These are phyloP conservation scores for Trididemnum nubilum DNA, from an alignment of 23 tunicate species.

Conservation along the genomic window DNA sequence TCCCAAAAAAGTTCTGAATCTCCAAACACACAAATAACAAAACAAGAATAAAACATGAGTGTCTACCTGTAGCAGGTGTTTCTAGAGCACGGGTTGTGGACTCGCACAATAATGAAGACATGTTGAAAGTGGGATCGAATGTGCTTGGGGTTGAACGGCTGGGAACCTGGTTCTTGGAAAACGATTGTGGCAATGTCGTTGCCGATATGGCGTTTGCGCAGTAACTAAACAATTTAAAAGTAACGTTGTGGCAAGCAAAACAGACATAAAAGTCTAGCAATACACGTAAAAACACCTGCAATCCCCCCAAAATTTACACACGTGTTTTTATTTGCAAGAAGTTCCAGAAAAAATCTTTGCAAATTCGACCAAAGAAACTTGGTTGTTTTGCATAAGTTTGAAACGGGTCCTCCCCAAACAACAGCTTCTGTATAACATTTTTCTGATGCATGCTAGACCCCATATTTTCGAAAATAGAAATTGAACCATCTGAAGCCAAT, in stretches of 20 bases:
- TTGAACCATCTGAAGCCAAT: too few relatives aligned
- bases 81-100: slow-evolving; percentile 55
- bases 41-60: too few relatives aligned
- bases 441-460: too few relatives aligned
- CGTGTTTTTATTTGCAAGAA: not conserved
- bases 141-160: slow-evolving; percentile 74
- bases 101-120: slow-evolving; percentile 84
- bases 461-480: too few relatives aligned
- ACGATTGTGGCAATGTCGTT: slow-evolving; percentile 92
- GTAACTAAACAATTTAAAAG: slow-evolving; percentile 44
- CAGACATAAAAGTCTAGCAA: not conserved
- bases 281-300: not conserved
- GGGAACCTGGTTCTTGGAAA: slow-evolving; percentile 93
- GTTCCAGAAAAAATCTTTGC: too few relatives aligned
- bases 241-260: not conserved
- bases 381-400: too few relatives aligned
- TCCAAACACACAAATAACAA: too few relatives aligned
- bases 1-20: too few relatives aligned
- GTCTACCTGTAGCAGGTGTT: slow-evolving; percentile 84
- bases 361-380: too few relatives aligned
- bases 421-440: too few relatives aligned
- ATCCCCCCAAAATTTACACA: not conserved
- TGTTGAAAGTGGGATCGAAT: slow-evolving; percentile 97
- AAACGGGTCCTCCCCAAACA: too few relatives aligned
- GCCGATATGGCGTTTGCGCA: slow-evolving; percentile 96